phyloP scores from a whole-genome alignment of 2,113 vertebrate species.

The Pituophis catenifer region DNA sequence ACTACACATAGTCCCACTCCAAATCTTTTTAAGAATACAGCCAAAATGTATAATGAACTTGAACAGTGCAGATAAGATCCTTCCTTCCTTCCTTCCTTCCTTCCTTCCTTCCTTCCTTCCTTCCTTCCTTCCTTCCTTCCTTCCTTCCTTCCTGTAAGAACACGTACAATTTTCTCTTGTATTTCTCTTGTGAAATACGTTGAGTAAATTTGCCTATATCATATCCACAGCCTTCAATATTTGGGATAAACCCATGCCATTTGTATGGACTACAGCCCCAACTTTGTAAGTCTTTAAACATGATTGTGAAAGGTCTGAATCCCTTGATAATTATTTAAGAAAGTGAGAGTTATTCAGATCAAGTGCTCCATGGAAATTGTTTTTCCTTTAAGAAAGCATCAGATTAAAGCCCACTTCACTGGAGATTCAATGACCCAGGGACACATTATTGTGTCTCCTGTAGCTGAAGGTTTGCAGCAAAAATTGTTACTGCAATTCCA shows the following conservation, averaged over 20 bases:
- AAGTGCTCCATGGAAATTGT: neutral
- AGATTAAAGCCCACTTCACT: neutral
- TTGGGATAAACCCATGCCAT: neutral
- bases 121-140: too few species aligned
- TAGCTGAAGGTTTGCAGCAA: neutral
- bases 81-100: neutral
- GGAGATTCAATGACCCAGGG: neutral
- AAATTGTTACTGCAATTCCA: constrained; percentile 14
- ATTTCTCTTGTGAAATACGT: neutral
- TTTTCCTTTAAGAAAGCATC: neutral
- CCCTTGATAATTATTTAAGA: neutral
- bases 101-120: neutral
- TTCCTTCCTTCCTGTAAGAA: neutral
- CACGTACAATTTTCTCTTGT: neutral
- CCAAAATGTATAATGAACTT: constrained; percentile 48
- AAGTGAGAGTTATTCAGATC: neutral
- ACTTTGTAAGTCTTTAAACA: neutral
- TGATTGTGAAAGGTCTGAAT: neutral
- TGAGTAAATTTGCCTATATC: neutral
- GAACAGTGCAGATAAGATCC: neutral
- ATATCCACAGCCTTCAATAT: neutral
- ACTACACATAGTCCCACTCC: constrained; percentile 26
- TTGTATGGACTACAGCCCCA: neutral
- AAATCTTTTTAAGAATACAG: constrained; percentile 47
- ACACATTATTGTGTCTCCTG: neutral